Base-by-base conservation (phyloP, 1,140 invertebrate species). In the Drosophila trapezifrons region DNA sequence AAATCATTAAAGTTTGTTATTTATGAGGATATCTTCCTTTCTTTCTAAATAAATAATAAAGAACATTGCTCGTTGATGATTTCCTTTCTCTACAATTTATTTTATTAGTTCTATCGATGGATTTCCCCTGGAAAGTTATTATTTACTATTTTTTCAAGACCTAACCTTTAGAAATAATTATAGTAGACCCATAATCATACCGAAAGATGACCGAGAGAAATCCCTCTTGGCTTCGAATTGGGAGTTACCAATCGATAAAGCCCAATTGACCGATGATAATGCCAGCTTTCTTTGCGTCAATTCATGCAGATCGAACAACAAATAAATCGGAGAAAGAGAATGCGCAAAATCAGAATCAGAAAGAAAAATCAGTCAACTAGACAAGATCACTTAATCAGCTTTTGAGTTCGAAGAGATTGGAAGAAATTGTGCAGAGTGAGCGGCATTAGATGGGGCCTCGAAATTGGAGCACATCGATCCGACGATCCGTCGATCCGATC, bases 351-450 rank as follows among this genome's bases (percentile, higher is more conserved):
- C 54, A 27, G 46, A 76, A 76, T 69, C 42, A 38, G 51, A 37
- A 3, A 37, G 18, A 38, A 80, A 20, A 80, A 76, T 45, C 60
- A 65, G 46, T 76, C 78, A 80, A 58, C 62, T 71, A 63, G 78
- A 76, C 78, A 49, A 72, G 74, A 69, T 82, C 67, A 78, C 69
- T 69, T 74, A 81, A 82, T 74, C 74, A 54, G 38, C n/a, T 54
- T 71, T 29, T 3, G 78, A 57, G 49, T 59, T 46, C 60, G 25
- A 46, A 76, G 12, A 75, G 77, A 75, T 69, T 75, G 77, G 35
- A 40, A 56, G 55, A 49, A 75, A 80, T 47, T 35, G 51, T 55
- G n/a, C 51, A 49, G 40, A 55, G 29, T 47, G n/a, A 54, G 63
- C 1, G 17, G 63, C 32, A 56, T 47, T 78, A 55, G 65, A 62